Conservation (phyloP, 2,797 vertebrate species). For the Spea hammondii region DNA sequence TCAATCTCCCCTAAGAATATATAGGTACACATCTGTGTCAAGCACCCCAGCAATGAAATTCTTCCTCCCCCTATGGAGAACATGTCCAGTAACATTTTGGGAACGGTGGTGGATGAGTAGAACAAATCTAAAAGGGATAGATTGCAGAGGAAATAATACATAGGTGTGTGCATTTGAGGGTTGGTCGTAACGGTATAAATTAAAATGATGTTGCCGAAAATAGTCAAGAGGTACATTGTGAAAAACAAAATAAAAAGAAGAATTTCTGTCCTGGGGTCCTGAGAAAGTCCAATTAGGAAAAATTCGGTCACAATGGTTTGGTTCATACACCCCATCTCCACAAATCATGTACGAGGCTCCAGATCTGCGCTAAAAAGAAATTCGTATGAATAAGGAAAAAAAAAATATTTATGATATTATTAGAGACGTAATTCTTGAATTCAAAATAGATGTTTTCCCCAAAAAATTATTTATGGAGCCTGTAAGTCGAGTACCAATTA, state of each 20-base stretch:
- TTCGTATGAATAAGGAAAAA: no score
- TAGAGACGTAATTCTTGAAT: no score
- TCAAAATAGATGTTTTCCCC: no score
- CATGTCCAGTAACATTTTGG: slow-evolving; percentile 6
- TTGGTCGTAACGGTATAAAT: neutral
- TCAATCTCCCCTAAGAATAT: slow-evolving; percentile 5
- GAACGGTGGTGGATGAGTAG: slow-evolving; percentile 5
- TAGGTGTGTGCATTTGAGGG: slow-evolving; percentile 8
- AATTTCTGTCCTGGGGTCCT: neutral
- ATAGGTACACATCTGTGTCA: neutral
- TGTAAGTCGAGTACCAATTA: no score
- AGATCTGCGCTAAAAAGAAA: no score
- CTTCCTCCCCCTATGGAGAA: neutral
- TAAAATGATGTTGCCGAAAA: slow-evolving; percentile 17
- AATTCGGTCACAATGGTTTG: slow-evolving; percentile 17
- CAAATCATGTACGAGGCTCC: no score
- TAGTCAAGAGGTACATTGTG: neutral
- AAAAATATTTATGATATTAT: no score
- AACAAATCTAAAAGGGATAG: slow-evolving; percentile 16
- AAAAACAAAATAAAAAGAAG: slow-evolving; percentile 7
- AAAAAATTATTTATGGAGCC: no score
- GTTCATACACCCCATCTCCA: neutral
- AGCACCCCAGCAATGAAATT: slow-evolving; percentile 12
- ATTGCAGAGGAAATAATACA: slow-evolving; percentile 34
- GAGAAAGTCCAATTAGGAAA: slow-evolving; percentile 9